A percentile compares a stretch with the other conserved stretches of the same genome.
These are phyloP conservation scores for Micropoecilia bifurca DNA, from an alignment of 2,797 vertebrate species.

Conservation along the genomic window DNA sequence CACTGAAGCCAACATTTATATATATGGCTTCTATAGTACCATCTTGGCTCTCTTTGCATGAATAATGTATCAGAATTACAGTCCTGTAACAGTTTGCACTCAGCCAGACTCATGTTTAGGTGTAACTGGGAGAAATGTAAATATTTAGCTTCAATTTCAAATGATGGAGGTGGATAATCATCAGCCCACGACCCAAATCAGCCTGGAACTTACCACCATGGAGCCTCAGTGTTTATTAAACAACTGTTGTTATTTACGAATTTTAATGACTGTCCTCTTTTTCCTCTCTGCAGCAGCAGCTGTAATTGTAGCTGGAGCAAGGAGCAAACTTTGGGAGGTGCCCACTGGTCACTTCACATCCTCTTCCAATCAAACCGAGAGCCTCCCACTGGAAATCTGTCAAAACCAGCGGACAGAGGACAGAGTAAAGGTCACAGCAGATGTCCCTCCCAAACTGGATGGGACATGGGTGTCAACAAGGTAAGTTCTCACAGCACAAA, in stretches of 20 bases:
- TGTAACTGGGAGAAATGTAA: slow-evolving; percentile 45
- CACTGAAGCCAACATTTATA: slow-evolving; percentile 41
- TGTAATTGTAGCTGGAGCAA: slow-evolving; percentile 69
- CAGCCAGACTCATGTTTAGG: slow-evolving; percentile 47
- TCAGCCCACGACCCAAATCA: slow-evolving; percentile 26
- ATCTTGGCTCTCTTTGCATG: slow-evolving; percentile 59
- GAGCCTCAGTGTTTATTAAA: slow-evolving; percentile 34
- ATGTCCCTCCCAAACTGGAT: slow-evolving; percentile 83
- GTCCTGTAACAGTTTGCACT: slow-evolving; percentile 42
- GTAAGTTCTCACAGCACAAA: slow-evolving; percentile 51
- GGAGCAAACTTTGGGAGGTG: slow-evolving; percentile 82
- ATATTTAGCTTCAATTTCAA: slow-evolving; percentile 28
- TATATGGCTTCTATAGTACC: slow-evolving; percentile 50
- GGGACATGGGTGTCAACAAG: slow-evolving; percentile 91
- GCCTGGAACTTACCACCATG: slow-evolving; percentile 21
- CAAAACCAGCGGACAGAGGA: slow-evolving; percentile 84
- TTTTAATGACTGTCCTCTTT: slow-evolving; percentile 20
- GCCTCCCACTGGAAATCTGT: slow-evolving; percentile 82
- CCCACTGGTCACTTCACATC: slow-evolving; percentile 64
- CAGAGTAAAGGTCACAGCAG: slow-evolving; percentile 74
- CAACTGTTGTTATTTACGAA: slow-evolving; percentile 18
- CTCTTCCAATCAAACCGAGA: slow-evolving; percentile 56
- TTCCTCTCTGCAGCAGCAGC: slow-evolving; percentile 50
- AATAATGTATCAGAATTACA: slow-evolving; percentile 57
- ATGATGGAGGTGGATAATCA: slow-evolving; percentile 29